Evolutionary conservation across 1,140 invertebrate genomes (phyloP).

Genomic region (Camponotus pennsylvanicus): DNA sequence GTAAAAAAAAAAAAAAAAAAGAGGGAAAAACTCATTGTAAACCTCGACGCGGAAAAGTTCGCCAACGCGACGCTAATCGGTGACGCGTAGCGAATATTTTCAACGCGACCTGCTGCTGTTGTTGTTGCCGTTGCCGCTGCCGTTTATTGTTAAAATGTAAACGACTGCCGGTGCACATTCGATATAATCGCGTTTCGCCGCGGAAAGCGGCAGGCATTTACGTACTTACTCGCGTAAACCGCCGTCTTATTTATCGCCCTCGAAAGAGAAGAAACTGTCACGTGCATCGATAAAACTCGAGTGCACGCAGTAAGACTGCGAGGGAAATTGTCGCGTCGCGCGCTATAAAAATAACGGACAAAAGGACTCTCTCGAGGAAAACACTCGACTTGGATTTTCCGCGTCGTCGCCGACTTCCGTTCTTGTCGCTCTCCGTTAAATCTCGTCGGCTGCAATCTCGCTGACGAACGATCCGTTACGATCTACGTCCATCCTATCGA

Average conservation of each 20-base stretch:
- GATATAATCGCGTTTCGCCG: conserved; percentile 29
- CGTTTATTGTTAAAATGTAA: conserved; percentile 29
- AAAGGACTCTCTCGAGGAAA: not conserved
- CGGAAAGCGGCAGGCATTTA: not conserved
- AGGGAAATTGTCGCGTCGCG: conserved; percentile 15
- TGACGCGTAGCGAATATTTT: conserved; percentile 29
- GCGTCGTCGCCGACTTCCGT: not conserved
- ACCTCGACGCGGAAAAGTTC: conserved; percentile 33
- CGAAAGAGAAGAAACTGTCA: not conserved
- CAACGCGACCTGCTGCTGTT: not conserved
- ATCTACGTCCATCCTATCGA: conserved; percentile 3
- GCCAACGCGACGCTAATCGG: conserved; percentile 14
- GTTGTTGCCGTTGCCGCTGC: not conserved
- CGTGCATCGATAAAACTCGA: conserved; percentile 35
- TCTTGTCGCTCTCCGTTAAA: conserved; percentile 40
- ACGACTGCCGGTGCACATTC: not conserved
- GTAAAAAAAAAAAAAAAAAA: conserved; percentile 30
- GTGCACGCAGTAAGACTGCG: not conserved
- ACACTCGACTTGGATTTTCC: conserved; percentile 8
- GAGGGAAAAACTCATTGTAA: conserved; percentile 33
- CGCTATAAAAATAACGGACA: conserved; percentile 38
- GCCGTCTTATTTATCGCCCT: conserved; percentile 32
- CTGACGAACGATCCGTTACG: conserved; percentile 16
- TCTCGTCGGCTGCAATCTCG: conserved; percentile 32
- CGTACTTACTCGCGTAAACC: conserved; percentile 13